phyloP scores from a whole-genome alignment of 2,888 invertebrate species.

The Dryomyza anilis region DNA sequence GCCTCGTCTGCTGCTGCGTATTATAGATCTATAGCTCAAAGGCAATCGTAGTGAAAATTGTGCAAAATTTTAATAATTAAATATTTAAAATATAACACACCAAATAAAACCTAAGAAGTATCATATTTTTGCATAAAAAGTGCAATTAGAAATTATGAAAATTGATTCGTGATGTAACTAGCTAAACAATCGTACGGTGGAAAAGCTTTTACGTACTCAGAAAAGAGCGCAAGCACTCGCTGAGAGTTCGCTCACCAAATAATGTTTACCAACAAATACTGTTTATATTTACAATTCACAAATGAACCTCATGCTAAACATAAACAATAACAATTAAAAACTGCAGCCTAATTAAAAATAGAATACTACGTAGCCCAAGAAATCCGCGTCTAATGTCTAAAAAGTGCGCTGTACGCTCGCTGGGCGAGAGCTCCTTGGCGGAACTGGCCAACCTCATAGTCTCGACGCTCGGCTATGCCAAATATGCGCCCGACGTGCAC shows the following conservation, averaged over 20 bases:
- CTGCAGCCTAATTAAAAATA: background rate
- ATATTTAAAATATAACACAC: background rate
- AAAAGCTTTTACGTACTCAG: background rate
- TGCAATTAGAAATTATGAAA: background rate
- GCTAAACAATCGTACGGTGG: background rate
- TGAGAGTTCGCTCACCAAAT: background rate
- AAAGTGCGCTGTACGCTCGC: slow-evolving; percentile 66
- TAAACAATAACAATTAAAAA: background rate
- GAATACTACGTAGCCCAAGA: background rate
- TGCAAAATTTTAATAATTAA: background rate
- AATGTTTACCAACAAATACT: slow-evolving; percentile 20
- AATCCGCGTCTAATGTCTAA: slow-evolving; percentile 75
- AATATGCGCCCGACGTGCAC: slow-evolving; percentile 63
- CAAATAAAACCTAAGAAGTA: background rate
- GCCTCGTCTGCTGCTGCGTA: no score
- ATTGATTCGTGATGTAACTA: slow-evolving; percentile 13
- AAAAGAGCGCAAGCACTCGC: background rate
- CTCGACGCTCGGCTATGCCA: slow-evolving; percentile 67
- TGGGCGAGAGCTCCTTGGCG: slow-evolving; percentile 68
- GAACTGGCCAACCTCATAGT: slow-evolving; percentile 68
- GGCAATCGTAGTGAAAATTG: no score
- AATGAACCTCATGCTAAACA: no score
- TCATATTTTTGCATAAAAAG: background rate
- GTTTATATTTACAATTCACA: slow-evolving; percentile 19
- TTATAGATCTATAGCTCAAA: no score